phyloP scores from a whole-genome alignment of 2,797 vertebrate species.

The Squalus acanthias region DNA sequence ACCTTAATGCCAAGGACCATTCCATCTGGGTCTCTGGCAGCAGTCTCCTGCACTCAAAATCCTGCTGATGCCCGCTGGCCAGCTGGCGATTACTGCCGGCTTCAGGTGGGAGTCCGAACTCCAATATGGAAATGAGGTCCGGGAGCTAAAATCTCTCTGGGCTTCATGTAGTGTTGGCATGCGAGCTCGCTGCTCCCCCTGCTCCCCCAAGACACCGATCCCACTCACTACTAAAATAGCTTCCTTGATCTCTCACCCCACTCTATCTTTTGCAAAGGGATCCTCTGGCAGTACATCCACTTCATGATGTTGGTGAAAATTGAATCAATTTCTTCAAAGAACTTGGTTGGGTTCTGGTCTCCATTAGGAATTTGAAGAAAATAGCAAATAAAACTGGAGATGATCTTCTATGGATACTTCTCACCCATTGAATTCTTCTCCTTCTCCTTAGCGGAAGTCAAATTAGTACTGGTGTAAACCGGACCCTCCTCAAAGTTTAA shows the following conservation, averaged over 20 bases:
- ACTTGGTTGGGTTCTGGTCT: background rate
- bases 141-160: too few relatives aligned
- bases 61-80: background rate
- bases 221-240: background rate
- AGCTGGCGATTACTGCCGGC: background rate
- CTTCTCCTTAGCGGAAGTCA: background rate
- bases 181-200: background rate
- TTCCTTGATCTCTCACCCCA: background rate
- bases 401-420: background rate
- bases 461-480: background rate
- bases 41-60: background rate
- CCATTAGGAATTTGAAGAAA: background rate
- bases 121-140: background rate
- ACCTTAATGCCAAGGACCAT: background rate
- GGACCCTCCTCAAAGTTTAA: background rate
- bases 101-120: background rate
- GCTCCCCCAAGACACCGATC: background rate
- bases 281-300: background rate
- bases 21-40: background rate
- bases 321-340: background rate
- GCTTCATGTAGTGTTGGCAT: too few relatives aligned
- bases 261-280: background rate
- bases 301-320: background rate
- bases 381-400: background rate
- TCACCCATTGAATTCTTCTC: background rate